Evolutionary conservation across 2,888 invertebrate genomes (phyloP).

Genomic region (Anarsia innoxiella): DNA sequence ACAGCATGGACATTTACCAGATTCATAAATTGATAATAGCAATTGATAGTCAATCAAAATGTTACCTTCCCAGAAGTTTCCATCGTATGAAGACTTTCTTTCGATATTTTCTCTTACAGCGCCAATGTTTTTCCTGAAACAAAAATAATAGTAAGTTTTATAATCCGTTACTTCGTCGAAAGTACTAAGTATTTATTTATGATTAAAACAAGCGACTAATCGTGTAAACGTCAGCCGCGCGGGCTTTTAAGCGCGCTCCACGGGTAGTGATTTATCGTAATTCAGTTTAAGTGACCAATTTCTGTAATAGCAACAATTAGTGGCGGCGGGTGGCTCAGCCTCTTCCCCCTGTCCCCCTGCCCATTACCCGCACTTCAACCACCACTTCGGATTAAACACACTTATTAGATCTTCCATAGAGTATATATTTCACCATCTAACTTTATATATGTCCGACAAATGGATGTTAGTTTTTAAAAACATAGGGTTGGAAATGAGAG

Average conservation of each 20-base stretch:
- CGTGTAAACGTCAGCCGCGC: constrained; percentile 30
- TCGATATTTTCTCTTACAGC: constrained; percentile 44
- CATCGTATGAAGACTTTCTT: constrained; percentile 52
- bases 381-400: constrained; percentile 17
- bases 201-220: constrained; percentile 29
- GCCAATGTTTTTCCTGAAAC: constrained; percentile 54
- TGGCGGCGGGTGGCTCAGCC: constrained; percentile 30
- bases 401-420: constrained; percentile 23
- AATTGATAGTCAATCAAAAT: too few relatives aligned
- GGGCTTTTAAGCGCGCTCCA: constrained; percentile 25
- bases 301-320: constrained; percentile 54
- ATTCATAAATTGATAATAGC: too few relatives aligned
- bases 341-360: constrained; percentile 14
- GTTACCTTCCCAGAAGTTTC: constrained; percentile 66
- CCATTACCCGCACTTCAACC: constrained; percentile 3
- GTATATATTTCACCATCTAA: constrained; percentile 21
- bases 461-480: too few relatives aligned
- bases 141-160: constrained; percentile 22
- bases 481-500: too few relatives aligned
- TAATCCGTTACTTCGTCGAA: constrained; percentile 1
- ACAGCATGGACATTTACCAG: too few relatives aligned
- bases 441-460: too few relatives aligned
- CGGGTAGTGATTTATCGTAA: constrained; percentile 46
- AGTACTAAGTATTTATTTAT: background rate
- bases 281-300: constrained; percentile 53